Conservation (phyloP, 2,797 vertebrate genomes). For the Rhinella marina region DNA sequence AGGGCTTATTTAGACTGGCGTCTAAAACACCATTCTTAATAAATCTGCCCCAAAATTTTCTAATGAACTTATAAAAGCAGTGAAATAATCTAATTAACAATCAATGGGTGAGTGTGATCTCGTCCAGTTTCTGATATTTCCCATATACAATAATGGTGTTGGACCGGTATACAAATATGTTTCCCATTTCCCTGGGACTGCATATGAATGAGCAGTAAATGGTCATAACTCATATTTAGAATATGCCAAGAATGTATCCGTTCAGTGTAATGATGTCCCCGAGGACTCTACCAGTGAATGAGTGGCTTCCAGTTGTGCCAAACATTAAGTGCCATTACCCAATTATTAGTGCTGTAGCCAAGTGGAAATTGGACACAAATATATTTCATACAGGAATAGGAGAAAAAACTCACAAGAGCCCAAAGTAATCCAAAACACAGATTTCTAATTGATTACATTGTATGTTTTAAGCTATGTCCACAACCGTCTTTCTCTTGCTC, state of each 20-base stretch:
- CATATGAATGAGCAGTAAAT: neutral
- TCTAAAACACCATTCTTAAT: too few relatives aligned
- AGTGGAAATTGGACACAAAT: neutral
- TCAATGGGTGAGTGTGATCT: neutral
- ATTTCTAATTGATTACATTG: neutral
- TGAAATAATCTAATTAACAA: too few relatives aligned
- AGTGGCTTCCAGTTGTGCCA: neutral
- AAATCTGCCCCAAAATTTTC: too few relatives aligned
- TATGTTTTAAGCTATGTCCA: neutral
- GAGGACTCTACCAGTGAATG: neutral
- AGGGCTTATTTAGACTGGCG: too few relatives aligned
- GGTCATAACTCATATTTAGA: neutral
- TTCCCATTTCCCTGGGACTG: neutral
- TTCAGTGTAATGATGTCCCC: neutral
- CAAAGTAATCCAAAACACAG: neutral
- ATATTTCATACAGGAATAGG: neutral
- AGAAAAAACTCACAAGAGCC: neutral
- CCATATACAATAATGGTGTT: neutral
- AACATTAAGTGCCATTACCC: neutral
- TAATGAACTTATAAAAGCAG: too few relatives aligned
- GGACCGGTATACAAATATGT: too few relatives aligned
- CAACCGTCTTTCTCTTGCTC: neutral
- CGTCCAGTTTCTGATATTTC: neutral
- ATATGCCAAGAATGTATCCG: neutral
- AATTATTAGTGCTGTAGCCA: neutral